Base-by-base conservation (phyloP, 2,113 vertebrate species). In the Eleginops maclovinus region DNA sequence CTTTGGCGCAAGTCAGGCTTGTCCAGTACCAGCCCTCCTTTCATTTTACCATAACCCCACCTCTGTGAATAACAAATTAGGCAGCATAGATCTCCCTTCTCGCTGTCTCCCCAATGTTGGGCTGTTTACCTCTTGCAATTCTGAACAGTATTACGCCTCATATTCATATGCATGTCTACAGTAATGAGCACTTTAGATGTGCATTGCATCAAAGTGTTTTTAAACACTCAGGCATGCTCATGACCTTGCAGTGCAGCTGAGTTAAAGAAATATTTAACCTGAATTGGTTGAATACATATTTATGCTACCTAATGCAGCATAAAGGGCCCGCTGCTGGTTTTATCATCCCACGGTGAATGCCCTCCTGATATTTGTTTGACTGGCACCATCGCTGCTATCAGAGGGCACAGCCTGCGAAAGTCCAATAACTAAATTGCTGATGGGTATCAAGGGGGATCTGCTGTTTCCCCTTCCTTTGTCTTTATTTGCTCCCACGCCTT, bases 41-140 rank as follows among this genome's bases (percentile, higher is more conserved):
- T 90, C 69, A 66, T 86, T 87, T 88, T 85, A 72, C 75, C 81
- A 72, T 82, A 81, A 87, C 76, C 67, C 63, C 88, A 79, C 76
- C 72, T 72, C 84, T 88, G 87, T 87, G 89, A 88, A 89, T 88
- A 89, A 87, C 72, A 83, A 89, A 89, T 88, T 80, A 81, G 36
- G 77, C 76, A 36, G 67, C 65, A 73, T 49, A 83, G 79, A 82
- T 82, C 79, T 82, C 58, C 61, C 17, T 60, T 70, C 67, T 77
- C 70, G 73, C 75, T 79, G 65, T 54, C 79, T 83, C 60, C 56
- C 64, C 72, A 74, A 12, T 26, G 77, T 55, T 63, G 53, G 74
- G 9, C 50, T 73, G 56, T 74, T 84, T 63, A 59, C 72, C 71
- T 84, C 58, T 88, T 81, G 67, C 36, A 41, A 69, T 83, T 87